Base-by-base conservation (phyloP, 1,140 invertebrate genomes). In the Phthorimaea operculella region DNA sequence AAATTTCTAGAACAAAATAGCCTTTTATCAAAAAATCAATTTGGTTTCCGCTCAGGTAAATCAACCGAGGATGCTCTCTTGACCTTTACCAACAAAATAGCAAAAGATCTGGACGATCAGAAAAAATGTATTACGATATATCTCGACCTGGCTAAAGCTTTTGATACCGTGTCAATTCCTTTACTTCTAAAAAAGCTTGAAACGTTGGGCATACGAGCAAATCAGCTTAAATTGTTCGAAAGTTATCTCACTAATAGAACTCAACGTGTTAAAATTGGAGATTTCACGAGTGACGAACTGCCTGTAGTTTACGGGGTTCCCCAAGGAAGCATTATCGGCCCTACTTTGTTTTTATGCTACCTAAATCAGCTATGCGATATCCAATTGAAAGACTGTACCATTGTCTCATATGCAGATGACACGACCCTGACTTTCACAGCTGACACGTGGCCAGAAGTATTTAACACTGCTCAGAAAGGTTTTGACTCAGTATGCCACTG, bases 331-430 rank as follows among this genome's bases (percentile, higher is more conserved):
- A 58, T 58, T 4, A 44, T 58, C 12, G 57, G 51, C 8, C 51
- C 47, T 33, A 52, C 51, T 39, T 33, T 52, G 9, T 52, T 52
- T 34, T 17, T 52, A 28, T 28, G 21, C 21, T 28, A 28, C 21
- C 2, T 28, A 28, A 28, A 28, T 28, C 2, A 28, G 6, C 21
- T 28, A 28, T 9, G 51, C 15, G 14, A 51, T 12, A 45, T 53
- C 15, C 4, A 42, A 4, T 21, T 58, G 1, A 17, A 44, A 10
- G 42, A 53, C 16, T 34, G 48, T 12, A 42, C 21, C n/a, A 44
- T 58, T 1, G 16, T 51, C 11, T 53, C 57, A 11, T 58, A 34
- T n/a, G 57, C 57, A 6, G 57, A 58, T 50, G 57, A 58, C 16
- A 58, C 57, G 5, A 52, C 57, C 1, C 28, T 58, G 1, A 42